These are phyloP conservation scores for Phocoena sinus DNA, from an alignment of 2,113 vertebrate genomes.

Conservation along the genomic window DNA sequence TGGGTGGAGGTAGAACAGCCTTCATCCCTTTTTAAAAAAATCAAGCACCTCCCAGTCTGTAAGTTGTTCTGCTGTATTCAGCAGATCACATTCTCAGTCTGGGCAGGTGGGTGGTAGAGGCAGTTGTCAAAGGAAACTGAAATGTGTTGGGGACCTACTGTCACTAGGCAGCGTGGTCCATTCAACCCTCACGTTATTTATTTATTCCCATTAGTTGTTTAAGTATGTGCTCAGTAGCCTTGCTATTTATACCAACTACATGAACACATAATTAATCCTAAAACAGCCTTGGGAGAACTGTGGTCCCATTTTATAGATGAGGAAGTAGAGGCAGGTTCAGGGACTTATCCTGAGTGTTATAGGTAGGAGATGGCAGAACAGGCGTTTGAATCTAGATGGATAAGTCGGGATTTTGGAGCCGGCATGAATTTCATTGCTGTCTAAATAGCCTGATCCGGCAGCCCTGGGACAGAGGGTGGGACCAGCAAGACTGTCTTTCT, in stretches of 20 bases:
- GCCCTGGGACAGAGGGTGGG: neutral
- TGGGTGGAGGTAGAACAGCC: neutral
- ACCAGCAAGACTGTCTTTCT: neutral
- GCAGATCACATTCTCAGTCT: neutral
- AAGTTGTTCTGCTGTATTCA: fast-evolving
- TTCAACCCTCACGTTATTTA: neutral
- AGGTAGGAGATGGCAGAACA: neutral
- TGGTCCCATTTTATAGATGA: neutral
- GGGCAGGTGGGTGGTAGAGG: no score
- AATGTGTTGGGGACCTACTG: fast-evolving
- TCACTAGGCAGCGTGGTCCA: neutral
- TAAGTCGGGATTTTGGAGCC: neutral
- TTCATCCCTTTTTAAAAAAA: neutral
- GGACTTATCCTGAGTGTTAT: fast-evolving
- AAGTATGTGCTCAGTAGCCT: neutral
- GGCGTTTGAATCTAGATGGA: neutral
- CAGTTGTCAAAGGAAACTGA: neutral
- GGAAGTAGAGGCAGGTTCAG: neutral
- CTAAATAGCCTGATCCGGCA: neutral
- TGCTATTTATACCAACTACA: neutral
- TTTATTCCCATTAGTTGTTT: neutral
- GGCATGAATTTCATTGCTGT: neutral
- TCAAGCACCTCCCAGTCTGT: neutral
- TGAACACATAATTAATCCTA: neutral
- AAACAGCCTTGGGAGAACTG: neutral